Evolutionary conservation across 2,797 vertebrate species (phyloP).

Genomic region (Trematomus bernacchii): DNA sequence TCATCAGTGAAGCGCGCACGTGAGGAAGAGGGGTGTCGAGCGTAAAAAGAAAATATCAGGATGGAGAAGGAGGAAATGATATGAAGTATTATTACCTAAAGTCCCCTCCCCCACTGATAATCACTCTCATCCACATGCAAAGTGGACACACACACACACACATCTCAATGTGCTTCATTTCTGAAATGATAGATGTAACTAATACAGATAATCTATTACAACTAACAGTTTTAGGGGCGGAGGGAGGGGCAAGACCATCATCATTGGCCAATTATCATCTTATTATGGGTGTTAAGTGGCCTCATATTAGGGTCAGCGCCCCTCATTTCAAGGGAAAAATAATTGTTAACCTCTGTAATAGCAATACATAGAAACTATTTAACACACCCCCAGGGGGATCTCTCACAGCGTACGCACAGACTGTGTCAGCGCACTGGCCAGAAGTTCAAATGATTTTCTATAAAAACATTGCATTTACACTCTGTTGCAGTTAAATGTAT

Average conservation of each 20-base stretch:
- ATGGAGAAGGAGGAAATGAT: conserved; percentile 77
- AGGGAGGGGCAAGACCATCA: conserved; percentile 65
- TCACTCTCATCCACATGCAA: conserved; percentile 36
- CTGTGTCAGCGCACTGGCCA: neutral
- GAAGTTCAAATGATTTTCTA: conserved; percentile 40
- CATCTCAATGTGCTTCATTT: conserved; percentile 42
- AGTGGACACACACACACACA: conserved; percentile 16
- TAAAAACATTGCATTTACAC: neutral
- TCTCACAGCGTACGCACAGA: conserved; percentile 21
- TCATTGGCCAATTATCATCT: conserved; percentile 90
- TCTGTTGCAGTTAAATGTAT: conserved; percentile 7
- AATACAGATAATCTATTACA: conserved; percentile 83
- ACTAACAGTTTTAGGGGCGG: conserved; percentile 67
- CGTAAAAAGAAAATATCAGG: conserved; percentile 69
- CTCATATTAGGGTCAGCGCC: conserved; percentile 91
- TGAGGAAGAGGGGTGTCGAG: conserved; percentile 67
- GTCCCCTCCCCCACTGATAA: conserved; percentile 57
- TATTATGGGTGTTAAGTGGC: conserved; percentile 88
- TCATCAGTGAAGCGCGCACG: conserved; percentile 80
- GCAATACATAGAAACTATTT: conserved; percentile 81
- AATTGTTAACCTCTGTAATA: conserved; percentile 87
- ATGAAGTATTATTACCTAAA: conserved; percentile 75
- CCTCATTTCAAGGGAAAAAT: conserved; percentile 90
- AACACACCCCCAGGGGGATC: conserved; percentile 75
- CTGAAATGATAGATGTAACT: conserved; percentile 80